Conservation (phyloP, 2,797 vertebrate species). For the Pangasius macronema region DNA sequence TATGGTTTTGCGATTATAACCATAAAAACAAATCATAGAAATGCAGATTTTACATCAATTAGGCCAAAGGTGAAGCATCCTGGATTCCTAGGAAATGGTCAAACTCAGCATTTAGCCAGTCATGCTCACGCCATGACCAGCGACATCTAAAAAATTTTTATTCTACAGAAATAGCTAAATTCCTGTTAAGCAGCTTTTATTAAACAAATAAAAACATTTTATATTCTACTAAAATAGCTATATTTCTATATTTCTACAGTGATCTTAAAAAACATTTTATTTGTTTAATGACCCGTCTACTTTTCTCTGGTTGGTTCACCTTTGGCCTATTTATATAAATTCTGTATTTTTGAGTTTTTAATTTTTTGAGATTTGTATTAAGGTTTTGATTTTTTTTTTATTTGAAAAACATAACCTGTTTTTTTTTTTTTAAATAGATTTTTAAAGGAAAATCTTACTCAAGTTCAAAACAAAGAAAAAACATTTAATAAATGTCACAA, state of each 20-base stretch:
- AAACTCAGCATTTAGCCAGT: not conserved
- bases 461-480: not conserved
- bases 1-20: not conserved
- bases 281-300: not conserved
- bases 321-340: not conserved
- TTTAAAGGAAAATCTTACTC: not conserved
- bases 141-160: not conserved
- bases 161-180: not conserved
- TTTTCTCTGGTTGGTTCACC: not conserved
- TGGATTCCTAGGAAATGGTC: not conserved
- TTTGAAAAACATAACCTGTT: not conserved
- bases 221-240: no score
- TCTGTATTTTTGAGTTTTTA: not conserved
- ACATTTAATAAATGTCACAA: not conserved
- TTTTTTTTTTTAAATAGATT: not conserved
- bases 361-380: not conserved
- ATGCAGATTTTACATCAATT: not conserved
- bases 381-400: not conserved
- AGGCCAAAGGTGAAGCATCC: not conserved
- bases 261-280: no score
- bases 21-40: not conserved
- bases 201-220: no score
- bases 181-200: not conserved
- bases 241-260: no score
- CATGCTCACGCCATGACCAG: not conserved